Percentiles rank a stretch among this genome's conserved stretches.
Conservation (phyloP, 64 coral and sea anemone species). For the Exaiptasia diaphana region DNA sequence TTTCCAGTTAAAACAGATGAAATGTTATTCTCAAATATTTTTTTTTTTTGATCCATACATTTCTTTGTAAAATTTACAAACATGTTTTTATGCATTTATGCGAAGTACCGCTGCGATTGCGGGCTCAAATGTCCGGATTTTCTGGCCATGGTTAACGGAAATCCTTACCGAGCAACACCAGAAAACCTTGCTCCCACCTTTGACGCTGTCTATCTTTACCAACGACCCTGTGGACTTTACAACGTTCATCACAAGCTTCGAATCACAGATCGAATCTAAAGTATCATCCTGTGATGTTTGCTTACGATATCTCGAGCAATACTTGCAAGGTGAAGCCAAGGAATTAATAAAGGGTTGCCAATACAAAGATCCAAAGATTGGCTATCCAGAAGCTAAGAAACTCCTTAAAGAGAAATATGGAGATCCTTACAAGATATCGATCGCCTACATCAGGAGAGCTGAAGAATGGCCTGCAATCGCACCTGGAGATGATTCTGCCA, state of each 20-base stretch:
- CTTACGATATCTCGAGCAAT: constrained; percentile 51
- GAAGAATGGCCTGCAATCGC: neutral
- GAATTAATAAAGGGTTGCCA: constrained; percentile 62
- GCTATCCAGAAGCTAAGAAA: constrained; percentile 26
- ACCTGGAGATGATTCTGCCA: constrained; percentile 9
- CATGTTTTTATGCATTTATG: too few relatives aligned
- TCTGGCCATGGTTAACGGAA: constrained; percentile 42
- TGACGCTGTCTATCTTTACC: constrained; percentile 42
- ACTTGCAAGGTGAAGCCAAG: constrained; percentile 42
- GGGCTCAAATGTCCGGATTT: too few relatives aligned
- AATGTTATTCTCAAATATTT: too few relatives aligned
- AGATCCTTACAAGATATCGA: constrained; percentile 50
- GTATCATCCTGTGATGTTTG: constrained; percentile 30
- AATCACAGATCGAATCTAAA: constrained; percentile 38
- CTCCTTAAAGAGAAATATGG: constrained; percentile 48
- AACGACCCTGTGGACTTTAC: constrained; percentile 46
- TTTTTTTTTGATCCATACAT: too few relatives aligned
- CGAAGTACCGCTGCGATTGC: too few relatives aligned
- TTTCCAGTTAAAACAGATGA: too few relatives aligned
- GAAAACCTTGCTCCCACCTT: constrained; percentile 8
- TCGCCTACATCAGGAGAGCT: neutral
- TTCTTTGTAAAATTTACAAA: too few relatives aligned
- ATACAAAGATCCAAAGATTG: neutral
- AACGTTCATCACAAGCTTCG: constrained; percentile 47
- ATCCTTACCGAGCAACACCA: constrained; percentile 47